Conservation (phyloP, 1,140 invertebrate genomes). For the Neotoxoptera formosana region DNA sequence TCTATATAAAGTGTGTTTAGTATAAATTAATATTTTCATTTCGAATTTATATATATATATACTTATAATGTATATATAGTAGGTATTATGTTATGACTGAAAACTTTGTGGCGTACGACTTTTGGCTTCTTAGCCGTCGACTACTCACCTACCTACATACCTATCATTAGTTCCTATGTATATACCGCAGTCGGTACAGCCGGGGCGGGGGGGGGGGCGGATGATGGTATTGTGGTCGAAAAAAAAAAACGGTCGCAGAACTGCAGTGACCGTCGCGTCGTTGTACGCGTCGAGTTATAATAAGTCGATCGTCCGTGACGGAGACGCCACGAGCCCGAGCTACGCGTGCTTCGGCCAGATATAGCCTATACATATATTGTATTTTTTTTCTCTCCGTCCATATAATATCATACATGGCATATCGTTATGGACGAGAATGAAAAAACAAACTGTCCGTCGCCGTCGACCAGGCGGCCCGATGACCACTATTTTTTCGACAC, state of each 20-base stretch:
- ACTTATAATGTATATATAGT: too few species aligned
- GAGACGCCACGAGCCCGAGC: constrained; percentile 39
- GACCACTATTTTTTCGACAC: constrained; percentile 44
- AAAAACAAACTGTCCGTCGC: constrained; percentile 51
- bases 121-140: background rate
- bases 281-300: constrained; percentile 39
- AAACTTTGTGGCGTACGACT: background rate
- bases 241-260: background rate
- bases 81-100: background rate
- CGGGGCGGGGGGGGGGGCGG: background rate
- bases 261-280: background rate
- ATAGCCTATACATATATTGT: background rate
- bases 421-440: background rate
- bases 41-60: background rate
- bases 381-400: background rate
- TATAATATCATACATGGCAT: background rate
- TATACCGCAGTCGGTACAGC: background rate
- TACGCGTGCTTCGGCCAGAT: constrained; percentile 22
- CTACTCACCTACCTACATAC: too few species aligned
- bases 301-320: constrained; percentile 38
- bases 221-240: background rate
- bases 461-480: background rate
- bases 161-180: background rate
- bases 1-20: background rate
- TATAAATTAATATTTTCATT: background rate